These are phyloP conservation scores for Cosmopolites sordidus DNA, from an alignment of 2,888 invertebrate genomes.

Conservation along the genomic window DNA sequence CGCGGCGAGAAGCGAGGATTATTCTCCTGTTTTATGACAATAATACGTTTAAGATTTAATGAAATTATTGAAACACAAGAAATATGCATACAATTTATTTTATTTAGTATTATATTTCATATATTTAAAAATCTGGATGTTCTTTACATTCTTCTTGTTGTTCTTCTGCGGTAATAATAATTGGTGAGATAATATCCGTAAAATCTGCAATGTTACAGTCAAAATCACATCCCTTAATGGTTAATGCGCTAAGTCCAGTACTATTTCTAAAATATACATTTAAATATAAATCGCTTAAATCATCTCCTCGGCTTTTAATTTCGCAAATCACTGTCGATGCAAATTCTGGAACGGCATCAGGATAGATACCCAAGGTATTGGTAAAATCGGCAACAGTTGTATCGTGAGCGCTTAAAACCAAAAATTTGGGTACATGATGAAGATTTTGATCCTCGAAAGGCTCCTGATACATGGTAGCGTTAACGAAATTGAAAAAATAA, in stretches of 20 bases:
- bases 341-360: constrained; percentile 61
- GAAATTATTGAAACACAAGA: background rate
- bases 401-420: constrained; percentile 64
- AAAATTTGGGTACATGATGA: constrained; percentile 19
- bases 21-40: too few species aligned
- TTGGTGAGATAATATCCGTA: constrained; percentile 9
- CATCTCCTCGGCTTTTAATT: constrained; percentile 39
- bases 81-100: background rate
- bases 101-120: background rate
- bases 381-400: constrained; percentile 66
- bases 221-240: constrained; percentile 16
- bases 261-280: constrained; percentile 25
- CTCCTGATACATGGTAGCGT: constrained; percentile 6
- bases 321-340: constrained; percentile 65
- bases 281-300: constrained; percentile 7
- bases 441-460: background rate
- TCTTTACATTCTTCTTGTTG: constrained; percentile 15
- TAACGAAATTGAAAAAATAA: constrained; percentile 24
- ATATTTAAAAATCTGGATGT: background rate
- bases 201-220: constrained; percentile 18
- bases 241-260: constrained; percentile 15
- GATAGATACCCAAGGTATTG: constrained; percentile 62
- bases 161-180: constrained; percentile 7
- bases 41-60: too few species aligned
- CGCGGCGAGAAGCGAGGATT: too few species aligned